phyloP scores from a whole-genome alignment of 2,888 invertebrate species.

The Venusia cambrica region DNA sequence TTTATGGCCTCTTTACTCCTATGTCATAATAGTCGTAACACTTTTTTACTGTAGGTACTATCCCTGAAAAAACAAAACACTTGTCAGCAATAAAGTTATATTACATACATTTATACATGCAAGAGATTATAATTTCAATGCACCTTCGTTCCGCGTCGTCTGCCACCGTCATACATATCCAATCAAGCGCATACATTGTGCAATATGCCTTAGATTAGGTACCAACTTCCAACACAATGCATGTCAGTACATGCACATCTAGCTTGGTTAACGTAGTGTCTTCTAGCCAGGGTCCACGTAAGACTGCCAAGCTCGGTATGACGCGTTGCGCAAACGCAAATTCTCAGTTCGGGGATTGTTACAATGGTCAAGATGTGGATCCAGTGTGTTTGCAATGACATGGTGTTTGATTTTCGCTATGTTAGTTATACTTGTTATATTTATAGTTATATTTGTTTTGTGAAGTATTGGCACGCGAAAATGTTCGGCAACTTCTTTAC shows the following conservation, averaged over 20 bases:
- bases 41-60: slow-evolving; percentile 5
- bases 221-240: too few species aligned
- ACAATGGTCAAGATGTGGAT: slow-evolving; percentile 43
- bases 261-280: slow-evolving; percentile 18
- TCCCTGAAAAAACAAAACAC: not conserved
- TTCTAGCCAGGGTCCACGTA: slow-evolving; percentile 10
- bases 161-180: slow-evolving; percentile 20
- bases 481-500: too few species aligned
- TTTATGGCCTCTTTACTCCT: too few species aligned
- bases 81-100: slow-evolving; percentile 5
- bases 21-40: too few species aligned
- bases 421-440: slow-evolving; percentile 24
- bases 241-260: slow-evolving; percentile 12
- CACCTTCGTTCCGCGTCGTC: slow-evolving; percentile 18
- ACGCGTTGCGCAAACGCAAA: slow-evolving; percentile 1
- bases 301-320: slow-evolving; percentile 12
- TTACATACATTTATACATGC: slow-evolving; percentile 14
- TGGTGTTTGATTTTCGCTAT: slow-evolving; percentile 35
- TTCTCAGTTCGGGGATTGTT: slow-evolving; percentile 19
- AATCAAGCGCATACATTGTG: slow-evolving; percentile 23
- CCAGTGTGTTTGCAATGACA: slow-evolving; percentile 40
- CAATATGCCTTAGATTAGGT: slow-evolving; percentile 24
- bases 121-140: slow-evolving; percentile 13
- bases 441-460: slow-evolving; percentile 8
- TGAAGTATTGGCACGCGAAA: too few species aligned